Percentiles rank a stretch among this genome's conserved stretches.
Evolutionary conservation across 2,797 vertebrate species (phyloP).

Genomic region (Fundulus diaphanus): DNA sequence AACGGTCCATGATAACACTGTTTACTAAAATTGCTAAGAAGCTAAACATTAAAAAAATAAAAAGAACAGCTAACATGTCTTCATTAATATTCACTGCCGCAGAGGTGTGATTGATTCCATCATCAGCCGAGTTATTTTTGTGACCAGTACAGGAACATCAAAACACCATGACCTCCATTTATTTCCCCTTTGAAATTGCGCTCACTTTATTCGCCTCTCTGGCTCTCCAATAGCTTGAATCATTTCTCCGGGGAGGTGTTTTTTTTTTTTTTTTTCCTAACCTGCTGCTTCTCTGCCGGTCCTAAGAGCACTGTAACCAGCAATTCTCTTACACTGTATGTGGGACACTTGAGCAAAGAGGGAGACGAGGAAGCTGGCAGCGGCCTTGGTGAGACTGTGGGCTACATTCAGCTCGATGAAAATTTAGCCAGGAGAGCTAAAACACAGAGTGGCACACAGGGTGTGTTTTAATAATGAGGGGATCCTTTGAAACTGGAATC

Average conservation of each 20-base stretch:
- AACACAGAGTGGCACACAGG: conserved; percentile 65
- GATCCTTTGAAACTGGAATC: conserved; percentile 43
- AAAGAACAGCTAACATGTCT: conserved; percentile 53
- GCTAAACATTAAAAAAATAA: neutral
- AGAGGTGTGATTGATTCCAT: conserved; percentile 74
- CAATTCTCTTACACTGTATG: conserved; percentile 73
- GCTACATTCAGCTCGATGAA: conserved; percentile 47
- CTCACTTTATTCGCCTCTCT: conserved; percentile 75
- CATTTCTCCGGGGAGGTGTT: conserved; percentile 77
- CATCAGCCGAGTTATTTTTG: conserved; percentile 73
- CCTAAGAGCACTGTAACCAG: conserved; percentile 68
- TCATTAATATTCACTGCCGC: conserved; percentile 70
- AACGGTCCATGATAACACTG: conserved; percentile 56
- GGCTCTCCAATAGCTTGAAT: conserved; percentile 75
- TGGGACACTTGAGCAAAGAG: conserved; percentile 78
- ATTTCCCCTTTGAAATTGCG: conserved; percentile 80
- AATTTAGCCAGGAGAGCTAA: conserved; percentile 54
- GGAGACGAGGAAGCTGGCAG: conserved; percentile 67
- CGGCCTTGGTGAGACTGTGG: conserved; percentile 60
- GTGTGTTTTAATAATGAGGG: conserved; percentile 62
- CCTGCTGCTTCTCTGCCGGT: conserved; percentile 73
- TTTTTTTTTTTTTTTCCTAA: conserved; percentile 68
- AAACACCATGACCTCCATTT: conserved; percentile 77
- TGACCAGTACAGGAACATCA: conserved; percentile 72
- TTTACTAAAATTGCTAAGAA: conserved; percentile 65